Conservation (phyloP, 2,888 invertebrate genomes). For the Eucriotettix oculatus region DNA sequence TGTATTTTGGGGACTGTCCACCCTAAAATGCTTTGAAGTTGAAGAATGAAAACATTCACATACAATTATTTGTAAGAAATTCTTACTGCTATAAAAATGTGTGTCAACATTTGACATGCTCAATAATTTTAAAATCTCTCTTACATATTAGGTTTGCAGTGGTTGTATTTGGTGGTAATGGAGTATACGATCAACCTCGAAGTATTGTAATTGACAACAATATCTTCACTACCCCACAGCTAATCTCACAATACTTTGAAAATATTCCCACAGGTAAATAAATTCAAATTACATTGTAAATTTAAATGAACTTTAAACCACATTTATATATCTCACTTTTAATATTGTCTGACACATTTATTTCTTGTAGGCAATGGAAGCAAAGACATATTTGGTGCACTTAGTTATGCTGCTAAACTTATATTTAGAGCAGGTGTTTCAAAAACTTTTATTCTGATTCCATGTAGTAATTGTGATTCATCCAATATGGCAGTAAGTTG, state of each 20-base stretch:
- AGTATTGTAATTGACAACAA: conserved; percentile 54
- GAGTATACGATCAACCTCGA: conserved; percentile 52
- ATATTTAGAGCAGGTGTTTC: conserved; percentile 71
- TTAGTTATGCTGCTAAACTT: conserved; percentile 52
- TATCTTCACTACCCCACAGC: conserved; percentile 46
- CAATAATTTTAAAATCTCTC: background rate
- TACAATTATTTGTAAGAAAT: too few relatives aligned
- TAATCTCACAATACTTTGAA: conserved; percentile 48
- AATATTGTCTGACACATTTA: background rate
- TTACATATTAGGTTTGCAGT: conserved; percentile 48
- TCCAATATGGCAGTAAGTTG: conserved; percentile 45
- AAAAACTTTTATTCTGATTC: conserved; percentile 63
- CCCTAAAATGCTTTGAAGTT: too few relatives aligned
- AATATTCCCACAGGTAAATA: conserved; percentile 45
- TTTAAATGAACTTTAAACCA: background rate
- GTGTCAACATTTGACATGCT: background rate
- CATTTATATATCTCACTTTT: background rate
- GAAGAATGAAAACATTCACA: too few relatives aligned
- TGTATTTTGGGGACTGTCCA: too few relatives aligned
- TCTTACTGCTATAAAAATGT: too few relatives aligned
- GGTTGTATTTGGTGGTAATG: conserved; percentile 65
- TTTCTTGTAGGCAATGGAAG: conserved; percentile 31
- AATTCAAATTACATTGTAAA: background rate
- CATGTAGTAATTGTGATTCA: conserved; percentile 59
- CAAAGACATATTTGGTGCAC: conserved; percentile 58